phyloP scores from a whole-genome alignment of 2,797 vertebrate genomes.

The Myotis planiceps region DNA sequence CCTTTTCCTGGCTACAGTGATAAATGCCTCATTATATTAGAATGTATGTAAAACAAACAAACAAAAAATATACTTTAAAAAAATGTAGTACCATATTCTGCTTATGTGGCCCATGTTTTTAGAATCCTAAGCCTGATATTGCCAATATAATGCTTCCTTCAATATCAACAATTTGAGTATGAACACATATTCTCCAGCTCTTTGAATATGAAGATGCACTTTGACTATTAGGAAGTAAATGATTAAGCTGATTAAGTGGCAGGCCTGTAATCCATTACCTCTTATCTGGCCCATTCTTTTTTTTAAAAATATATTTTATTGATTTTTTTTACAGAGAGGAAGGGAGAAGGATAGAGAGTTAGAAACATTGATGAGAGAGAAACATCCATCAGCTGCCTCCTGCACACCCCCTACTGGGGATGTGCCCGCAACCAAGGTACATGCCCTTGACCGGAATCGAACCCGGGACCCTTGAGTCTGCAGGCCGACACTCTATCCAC shows the following conservation, averaged over 20 bases:
- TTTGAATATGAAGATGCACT: background rate
- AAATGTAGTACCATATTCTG: background rate
- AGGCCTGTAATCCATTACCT: background rate
- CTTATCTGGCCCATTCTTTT: background rate
- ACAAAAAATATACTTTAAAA: background rate
- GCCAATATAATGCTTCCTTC: background rate
- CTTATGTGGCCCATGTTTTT: background rate
- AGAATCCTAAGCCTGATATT: background rate
- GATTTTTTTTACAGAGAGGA: no score
- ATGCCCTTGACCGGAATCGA: no score
- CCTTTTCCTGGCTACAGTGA: background rate
- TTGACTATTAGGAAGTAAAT: background rate
- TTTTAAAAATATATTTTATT: no score
- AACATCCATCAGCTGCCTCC: no score
- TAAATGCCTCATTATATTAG: background rate
- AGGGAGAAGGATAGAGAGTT: no score
- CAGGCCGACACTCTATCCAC: no score
- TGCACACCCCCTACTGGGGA: no score
- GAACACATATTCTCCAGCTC: background rate
- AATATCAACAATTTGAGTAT: background rate
- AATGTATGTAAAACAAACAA: background rate
- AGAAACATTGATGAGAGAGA: no score
- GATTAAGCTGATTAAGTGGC: background rate
- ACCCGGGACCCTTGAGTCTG: no score
- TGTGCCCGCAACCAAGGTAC: no score